These are phyloP conservation scores for Macrotrachela quadricornifera DNA, from an alignment of 1,140 invertebrate species.

Conservation along the genomic window DNA sequence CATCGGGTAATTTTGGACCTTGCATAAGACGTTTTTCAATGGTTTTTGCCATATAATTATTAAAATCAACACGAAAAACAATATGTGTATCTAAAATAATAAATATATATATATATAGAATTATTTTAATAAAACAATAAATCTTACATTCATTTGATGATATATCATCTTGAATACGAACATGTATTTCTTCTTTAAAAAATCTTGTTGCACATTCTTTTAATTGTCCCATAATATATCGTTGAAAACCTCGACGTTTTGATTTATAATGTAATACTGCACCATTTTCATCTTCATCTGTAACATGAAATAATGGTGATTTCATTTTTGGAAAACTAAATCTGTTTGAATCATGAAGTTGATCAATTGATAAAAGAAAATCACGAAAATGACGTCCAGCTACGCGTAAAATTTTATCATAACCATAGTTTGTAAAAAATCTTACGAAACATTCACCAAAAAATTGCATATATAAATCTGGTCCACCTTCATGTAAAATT, in stretches of 20 bases:
- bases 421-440: conserved; percentile 63
- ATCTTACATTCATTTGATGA: not conserved
- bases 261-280: conserved; percentile 50
- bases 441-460: conserved; percentile 64
- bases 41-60: not conserved
- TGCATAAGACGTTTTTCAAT: not conserved
- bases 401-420: conserved; percentile 55
- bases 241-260: conserved; percentile 42
- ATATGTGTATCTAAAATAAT: conserved; percentile 4
- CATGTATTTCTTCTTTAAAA: conserved; percentile 47
- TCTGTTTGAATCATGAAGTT: conserved; percentile 64
- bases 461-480: conserved; percentile 7
- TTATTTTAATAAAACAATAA: no score
- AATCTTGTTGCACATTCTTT: conserved; percentile 54
- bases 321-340: conserved; percentile 73
- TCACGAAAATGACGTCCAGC: conserved; percentile 64
- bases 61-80: conserved; percentile 4
- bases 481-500: conserved; percentile 33
- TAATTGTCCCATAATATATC: conserved; percentile 63
- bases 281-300: conserved; percentile 49
- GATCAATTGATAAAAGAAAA: conserved; percentile 65
- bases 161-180: conserved; percentile 43
- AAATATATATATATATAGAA: not conserved
- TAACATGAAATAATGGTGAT: conserved; percentile 64
- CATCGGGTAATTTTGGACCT: no score